A percentile compares a stretch with the other conserved stretches of the same genome.
phyloP scores from a whole-genome alignment of 2,113 vertebrate genomes.

The Salvator merianae region DNA sequence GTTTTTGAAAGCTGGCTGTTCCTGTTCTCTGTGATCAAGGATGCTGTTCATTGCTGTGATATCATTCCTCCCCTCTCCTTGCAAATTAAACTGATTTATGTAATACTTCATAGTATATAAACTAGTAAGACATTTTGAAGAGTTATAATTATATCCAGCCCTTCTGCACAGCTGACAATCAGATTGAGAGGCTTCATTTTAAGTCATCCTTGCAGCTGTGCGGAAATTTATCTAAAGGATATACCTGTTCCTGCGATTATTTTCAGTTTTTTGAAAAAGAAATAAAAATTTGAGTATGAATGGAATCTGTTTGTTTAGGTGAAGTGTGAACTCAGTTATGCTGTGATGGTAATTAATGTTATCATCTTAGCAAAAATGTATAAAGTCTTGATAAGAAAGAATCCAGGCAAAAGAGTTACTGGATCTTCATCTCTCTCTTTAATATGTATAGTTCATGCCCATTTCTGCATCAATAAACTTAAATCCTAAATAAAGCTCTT shows the following conservation, averaged over 20 bases:
- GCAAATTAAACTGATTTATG: background rate
- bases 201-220: background rate
- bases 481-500: too few species aligned
- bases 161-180: background rate
- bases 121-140: background rate
- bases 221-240: background rate
- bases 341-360: background rate
- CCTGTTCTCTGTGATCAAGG: too few species aligned
- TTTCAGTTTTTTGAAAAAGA: background rate
- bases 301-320: background rate
- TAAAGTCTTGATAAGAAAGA: background rate
- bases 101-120: background rate
- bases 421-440: background rate
- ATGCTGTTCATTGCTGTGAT: background rate
- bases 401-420: background rate
- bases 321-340: background rate
- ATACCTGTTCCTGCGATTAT: background rate
- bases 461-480: background rate
- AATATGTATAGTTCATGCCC: background rate
- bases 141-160: background rate
- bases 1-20: too few species aligned
- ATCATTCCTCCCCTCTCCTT: background rate
- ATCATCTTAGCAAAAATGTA: background rate
- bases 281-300: background rate
- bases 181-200: background rate